A percentile compares a stretch with the other conserved stretches of the same genome.
Conservation (phyloP, 2,113 vertebrate species). For the Pagrus major region DNA sequence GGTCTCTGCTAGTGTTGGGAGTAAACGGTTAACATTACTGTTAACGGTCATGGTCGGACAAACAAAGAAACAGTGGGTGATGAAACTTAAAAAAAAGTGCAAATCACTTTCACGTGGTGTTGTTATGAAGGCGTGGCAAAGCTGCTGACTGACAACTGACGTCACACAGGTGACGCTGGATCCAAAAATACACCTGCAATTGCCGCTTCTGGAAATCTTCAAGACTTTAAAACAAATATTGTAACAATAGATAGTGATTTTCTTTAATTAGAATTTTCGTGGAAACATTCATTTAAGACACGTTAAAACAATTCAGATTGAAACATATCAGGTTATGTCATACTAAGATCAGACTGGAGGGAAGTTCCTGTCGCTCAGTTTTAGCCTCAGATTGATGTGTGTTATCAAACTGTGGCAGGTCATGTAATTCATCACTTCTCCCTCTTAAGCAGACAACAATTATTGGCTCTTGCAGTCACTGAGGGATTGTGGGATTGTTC, state of each 20-base stretch:
- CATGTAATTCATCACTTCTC: slow-evolving; percentile 22
- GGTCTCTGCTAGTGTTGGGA: too few relatives aligned
- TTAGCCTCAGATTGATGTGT: background rate
- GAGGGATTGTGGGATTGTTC: slow-evolving; percentile 38
- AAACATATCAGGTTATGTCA: background rate
- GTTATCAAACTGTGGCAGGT: background rate
- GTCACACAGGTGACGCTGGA: too few relatives aligned
- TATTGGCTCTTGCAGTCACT: slow-evolving; percentile 3
- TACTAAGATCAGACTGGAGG: background rate
- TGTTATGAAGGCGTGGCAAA: too few relatives aligned
- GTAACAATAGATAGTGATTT: too few relatives aligned
- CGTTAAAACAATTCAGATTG: background rate
- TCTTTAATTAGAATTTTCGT: background rate
- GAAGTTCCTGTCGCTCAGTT: background rate
- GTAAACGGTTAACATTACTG: too few relatives aligned
- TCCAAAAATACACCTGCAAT: too few relatives aligned
- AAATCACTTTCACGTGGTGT: too few relatives aligned
- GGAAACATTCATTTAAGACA: background rate
- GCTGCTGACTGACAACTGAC: too few relatives aligned
- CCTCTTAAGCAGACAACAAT: slow-evolving; percentile 17
- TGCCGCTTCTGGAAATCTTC: too few relatives aligned
- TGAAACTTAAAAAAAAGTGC: too few relatives aligned
- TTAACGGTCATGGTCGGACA: too few relatives aligned
- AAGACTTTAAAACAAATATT: background rate
- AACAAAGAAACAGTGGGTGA: too few relatives aligned